Conservation (phyloP, 1,140 invertebrate species). For the Hyposmocoma kahamanoa region DNA sequence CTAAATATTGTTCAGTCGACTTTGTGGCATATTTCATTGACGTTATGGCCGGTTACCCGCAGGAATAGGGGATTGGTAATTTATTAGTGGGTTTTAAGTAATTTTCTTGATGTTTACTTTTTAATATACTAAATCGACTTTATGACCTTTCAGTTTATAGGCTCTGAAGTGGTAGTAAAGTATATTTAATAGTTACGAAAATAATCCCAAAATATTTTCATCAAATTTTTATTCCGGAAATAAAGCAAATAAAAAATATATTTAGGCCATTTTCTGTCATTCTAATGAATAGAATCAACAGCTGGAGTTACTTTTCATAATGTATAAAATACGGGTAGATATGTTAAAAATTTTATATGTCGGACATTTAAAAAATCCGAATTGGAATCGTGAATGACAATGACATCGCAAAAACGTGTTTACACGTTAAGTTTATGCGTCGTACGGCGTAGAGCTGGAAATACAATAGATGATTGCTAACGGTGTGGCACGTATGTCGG, state of each 20-base stretch:
- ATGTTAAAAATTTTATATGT: neutral
- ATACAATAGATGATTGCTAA: constrained; percentile 13
- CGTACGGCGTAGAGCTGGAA: constrained; percentile 10
- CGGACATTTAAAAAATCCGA: neutral
- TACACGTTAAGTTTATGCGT: too few species aligned
- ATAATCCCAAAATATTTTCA: too few species aligned
- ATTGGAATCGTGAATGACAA: neutral
- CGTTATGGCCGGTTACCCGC: constrained; percentile 34
- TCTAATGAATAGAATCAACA: neutral
- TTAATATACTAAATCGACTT: too few species aligned
- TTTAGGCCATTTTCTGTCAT: too few species aligned
- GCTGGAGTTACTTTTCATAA: neutral
- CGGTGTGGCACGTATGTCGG: constrained; percentile 23
- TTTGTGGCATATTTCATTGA: constrained; percentile 43
- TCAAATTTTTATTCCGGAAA: too few species aligned
- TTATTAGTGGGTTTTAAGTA: constrained; percentile 5
- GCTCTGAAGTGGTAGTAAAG: too few species aligned
- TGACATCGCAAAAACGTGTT: too few species aligned
- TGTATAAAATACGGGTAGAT: neutral
- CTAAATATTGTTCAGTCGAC: constrained; percentile 53
- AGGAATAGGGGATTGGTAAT: constrained; percentile 17
- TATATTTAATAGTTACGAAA: too few species aligned
- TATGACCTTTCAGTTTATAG: too few species aligned
- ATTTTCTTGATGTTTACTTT: neutral
- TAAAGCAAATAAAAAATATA: too few species aligned